A percentile compares a stretch with the other conserved stretches of the same genome.
Conservation (phyloP, 2,113 vertebrate genomes). For the Baryphthengus martii region DNA sequence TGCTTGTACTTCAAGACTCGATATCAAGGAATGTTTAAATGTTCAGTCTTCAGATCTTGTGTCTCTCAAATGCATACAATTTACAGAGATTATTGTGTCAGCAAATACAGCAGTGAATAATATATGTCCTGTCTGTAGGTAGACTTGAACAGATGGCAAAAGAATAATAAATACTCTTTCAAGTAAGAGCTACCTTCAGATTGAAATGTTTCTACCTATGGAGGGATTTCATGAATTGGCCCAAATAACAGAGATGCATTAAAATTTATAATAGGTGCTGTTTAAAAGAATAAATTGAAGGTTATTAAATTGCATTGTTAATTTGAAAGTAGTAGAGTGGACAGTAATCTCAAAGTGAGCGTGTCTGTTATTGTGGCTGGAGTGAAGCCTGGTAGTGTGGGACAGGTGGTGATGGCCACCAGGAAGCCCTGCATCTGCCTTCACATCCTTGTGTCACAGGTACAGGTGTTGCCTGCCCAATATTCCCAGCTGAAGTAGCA, state of each 20-base stretch:
- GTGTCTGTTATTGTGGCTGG: rapidly evolving
- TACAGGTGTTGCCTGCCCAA: rapidly evolving
- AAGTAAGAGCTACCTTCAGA: background rate
- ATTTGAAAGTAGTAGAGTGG: background rate
- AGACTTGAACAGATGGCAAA: background rate
- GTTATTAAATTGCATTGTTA: background rate
- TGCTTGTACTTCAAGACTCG: background rate
- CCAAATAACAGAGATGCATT: background rate
- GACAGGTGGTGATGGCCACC: rapidly evolving
- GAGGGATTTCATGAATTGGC: background rate
- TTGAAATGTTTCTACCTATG: background rate
- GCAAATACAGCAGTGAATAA: background rate
- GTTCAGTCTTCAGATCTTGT: background rate
- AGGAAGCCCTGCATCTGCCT: background rate
- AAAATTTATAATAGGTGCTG: background rate
- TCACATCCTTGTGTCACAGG: rapidly evolving
- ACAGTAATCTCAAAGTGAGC: background rate
- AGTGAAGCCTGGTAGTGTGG: background rate
- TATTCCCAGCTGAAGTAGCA: background rate
- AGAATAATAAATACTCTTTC: background rate
- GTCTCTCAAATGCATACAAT: background rate
- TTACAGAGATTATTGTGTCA: background rate
- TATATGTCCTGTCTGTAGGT: background rate
- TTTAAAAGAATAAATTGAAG: background rate
- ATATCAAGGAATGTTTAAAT: background rate